These are phyloP conservation scores for Odontomyia ornata DNA, from an alignment of 2,888 invertebrate genomes.

Conservation along the genomic window DNA sequence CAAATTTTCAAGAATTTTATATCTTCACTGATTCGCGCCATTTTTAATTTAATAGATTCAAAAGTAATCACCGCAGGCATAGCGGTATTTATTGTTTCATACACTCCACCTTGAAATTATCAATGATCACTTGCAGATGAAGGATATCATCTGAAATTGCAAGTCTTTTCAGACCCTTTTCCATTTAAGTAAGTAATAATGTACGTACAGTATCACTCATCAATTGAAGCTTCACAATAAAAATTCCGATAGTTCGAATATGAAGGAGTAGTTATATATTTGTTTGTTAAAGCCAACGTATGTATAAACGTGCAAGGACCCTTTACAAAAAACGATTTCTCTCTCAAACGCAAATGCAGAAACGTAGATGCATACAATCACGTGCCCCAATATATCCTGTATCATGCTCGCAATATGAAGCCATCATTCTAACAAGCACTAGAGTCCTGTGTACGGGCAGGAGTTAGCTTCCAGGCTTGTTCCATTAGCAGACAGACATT, in stretches of 20 bases:
- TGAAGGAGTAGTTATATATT: background rate
- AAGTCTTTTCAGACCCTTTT: conserved; percentile 10
- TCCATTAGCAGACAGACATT: conserved; percentile 41
- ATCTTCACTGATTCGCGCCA: too few relatives aligned
- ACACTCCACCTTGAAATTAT: too few relatives aligned
- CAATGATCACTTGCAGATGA: background rate
- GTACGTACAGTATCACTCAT: background rate
- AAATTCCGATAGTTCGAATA: background rate
- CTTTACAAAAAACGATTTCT: too few relatives aligned
- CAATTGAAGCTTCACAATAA: conserved; percentile 6
- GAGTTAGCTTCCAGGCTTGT: conserved; percentile 12
- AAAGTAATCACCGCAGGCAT: too few relatives aligned
- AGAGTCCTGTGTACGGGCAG: background rate
- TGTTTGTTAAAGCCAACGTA: background rate
- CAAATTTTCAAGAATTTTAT: too few relatives aligned
- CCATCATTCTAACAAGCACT: background rate
- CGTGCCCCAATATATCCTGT: too few relatives aligned
- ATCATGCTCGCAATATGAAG: background rate
- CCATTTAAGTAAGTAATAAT: conserved; percentile 27
- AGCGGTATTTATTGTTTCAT: too few relatives aligned
- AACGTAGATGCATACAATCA: too few relatives aligned
- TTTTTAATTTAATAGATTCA: too few relatives aligned
- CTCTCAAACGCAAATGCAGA: background rate
- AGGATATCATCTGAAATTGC: conserved; percentile 15
- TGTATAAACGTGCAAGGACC: too few relatives aligned